A percentile compares a stretch with the other conserved stretches of the same genome.
Evolutionary conservation across 92 coral and sea anemone genomes (phyloP).

Genomic region (Phenganax marumi): DNA sequence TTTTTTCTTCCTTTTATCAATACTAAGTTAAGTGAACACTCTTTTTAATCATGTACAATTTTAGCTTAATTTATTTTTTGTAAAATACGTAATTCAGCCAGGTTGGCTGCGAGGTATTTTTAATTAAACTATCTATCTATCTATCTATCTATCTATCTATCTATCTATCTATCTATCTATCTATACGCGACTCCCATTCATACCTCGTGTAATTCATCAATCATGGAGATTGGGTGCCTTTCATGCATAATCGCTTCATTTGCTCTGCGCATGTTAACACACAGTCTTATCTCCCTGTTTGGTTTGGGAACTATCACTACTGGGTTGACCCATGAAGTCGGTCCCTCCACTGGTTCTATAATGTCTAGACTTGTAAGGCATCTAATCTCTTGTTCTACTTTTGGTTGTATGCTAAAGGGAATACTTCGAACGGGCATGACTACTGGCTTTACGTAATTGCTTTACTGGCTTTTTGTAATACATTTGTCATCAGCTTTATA

Average conservation of each 20-base stretch:
- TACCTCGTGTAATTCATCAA: constrained; percentile 51
- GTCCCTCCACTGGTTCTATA: constrained; percentile 40
- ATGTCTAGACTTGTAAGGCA: constrained; percentile 22
- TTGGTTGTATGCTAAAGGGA: neutral
- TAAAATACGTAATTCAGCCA: no score
- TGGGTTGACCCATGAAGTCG: constrained; percentile 40
- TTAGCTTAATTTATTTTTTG: no score
- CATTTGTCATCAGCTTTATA: no score
- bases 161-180: constrained; percentile 10
- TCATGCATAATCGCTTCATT: constrained; percentile 43
- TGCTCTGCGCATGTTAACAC: constrained; percentile 33
- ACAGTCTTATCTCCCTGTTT: constrained; percentile 4
- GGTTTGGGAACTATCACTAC: constrained; percentile 38
- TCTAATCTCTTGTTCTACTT: constrained; percentile 33
- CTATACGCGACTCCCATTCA: constrained; percentile 36
- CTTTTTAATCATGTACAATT: no score
- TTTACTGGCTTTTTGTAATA: no score
- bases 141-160: constrained; percentile 7
- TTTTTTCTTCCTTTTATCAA: no score
- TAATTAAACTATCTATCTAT: no score
- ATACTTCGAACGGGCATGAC: constrained; percentile 32
- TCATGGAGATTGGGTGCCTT: constrained; percentile 56
- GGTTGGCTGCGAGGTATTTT: no score
- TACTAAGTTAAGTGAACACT: no score
- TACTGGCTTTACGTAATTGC: constrained; percentile 42